phyloP scores from a whole-genome alignment of 2,113 vertebrate genomes.

The Polypterus senegalus region DNA sequence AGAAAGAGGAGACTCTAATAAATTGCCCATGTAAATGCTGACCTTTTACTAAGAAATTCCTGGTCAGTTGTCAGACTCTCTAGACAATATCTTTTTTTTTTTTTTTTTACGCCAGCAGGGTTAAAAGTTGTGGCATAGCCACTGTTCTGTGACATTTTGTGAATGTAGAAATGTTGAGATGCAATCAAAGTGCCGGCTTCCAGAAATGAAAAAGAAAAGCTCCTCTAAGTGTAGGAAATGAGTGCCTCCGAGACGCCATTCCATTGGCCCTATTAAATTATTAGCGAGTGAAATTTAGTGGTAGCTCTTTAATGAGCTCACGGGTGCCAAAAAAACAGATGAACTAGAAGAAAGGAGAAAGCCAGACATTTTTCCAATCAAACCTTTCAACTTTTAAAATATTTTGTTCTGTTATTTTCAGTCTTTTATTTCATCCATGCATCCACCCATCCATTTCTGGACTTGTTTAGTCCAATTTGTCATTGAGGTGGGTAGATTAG shows the following conservation, averaged over 20 bases:
- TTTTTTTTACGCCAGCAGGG: not conserved
- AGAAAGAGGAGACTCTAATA: slow-evolving; percentile 18
- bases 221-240: not conserved
- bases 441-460: too few species aligned
- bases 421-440: too few species aligned
- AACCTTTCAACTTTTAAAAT: too few species aligned
- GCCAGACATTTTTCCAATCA: too few species aligned
- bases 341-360: too few species aligned
- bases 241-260: too few species aligned
- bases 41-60: slow-evolving; percentile 13
- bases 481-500: too few species aligned
- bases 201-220: slow-evolving; percentile 7
- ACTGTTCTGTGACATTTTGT: slow-evolving; percentile 1
- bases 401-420: too few species aligned
- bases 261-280: not conserved
- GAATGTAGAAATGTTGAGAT: slow-evolving; percentile 3
- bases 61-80: not conserved
- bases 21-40: slow-evolving; percentile 23
- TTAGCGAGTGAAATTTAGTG: not conserved
- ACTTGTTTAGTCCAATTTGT: too few species aligned
- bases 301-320: not conserved
- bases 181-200: not conserved
- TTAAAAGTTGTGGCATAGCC: not conserved
- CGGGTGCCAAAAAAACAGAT: not conserved
- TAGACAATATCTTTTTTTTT: not conserved